A percentile compares a stretch with the other conserved stretches of the same genome.
Conservation (phyloP, 2,113 vertebrate species). For the Platysternon megacephalum region DNA sequence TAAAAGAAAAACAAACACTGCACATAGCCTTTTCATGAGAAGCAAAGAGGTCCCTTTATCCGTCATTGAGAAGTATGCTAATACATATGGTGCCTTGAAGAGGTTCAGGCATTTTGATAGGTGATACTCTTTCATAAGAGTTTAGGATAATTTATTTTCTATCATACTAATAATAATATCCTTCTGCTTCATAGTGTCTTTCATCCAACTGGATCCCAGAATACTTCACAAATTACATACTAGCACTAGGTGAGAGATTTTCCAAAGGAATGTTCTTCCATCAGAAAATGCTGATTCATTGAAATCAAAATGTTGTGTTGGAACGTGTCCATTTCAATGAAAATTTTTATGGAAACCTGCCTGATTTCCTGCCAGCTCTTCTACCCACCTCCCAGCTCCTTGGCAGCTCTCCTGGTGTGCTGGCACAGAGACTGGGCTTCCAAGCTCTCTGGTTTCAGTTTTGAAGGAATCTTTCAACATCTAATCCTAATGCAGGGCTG, state of each 20-base stretch:
- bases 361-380: not conserved
- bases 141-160: not conserved
- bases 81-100: not conserved
- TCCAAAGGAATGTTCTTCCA: not conserved
- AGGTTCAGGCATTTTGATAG: not conserved
- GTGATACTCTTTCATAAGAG: not conserved
- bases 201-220: not conserved
- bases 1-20: not conserved
- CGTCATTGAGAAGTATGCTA: not conserved
- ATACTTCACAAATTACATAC: accelerated
- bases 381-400: not conserved
- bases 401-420: not conserved
- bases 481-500: not conserved
- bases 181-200: not conserved
- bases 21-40: not conserved
- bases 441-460: not conserved
- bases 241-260: not conserved
- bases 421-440: not conserved
- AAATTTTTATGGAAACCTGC: not conserved
- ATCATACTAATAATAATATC: not conserved
- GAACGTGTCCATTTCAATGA: not conserved
- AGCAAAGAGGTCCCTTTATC: not conserved
- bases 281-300: not conserved
- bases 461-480: not conserved
- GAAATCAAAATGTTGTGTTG: not conserved